These are phyloP conservation scores for Coregonus ussuriensis DNA, from an alignment of 2,797 vertebrate genomes.

Conservation along the genomic window DNA sequence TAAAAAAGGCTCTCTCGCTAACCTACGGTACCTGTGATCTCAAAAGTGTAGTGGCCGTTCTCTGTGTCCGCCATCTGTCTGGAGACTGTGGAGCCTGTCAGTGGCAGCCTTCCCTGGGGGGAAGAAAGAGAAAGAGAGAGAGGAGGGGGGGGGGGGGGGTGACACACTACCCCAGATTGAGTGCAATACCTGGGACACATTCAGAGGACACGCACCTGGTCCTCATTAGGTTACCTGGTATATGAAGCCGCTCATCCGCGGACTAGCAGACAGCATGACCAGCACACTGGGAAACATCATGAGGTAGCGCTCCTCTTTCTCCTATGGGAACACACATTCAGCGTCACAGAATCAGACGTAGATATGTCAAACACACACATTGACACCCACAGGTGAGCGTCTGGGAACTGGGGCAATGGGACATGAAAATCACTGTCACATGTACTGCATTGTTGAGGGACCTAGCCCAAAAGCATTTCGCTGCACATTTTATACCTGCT, in stretches of 20 bases:
- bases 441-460: too few species aligned
- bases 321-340: slow-evolving; percentile 68
- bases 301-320: slow-evolving; percentile 94
- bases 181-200: background rate
- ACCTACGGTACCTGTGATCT: slow-evolving; percentile 49
- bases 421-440: background rate
- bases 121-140: background rate
- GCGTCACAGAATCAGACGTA: background rate
- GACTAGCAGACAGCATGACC: slow-evolving; percentile 92
- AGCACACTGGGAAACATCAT: slow-evolving; percentile 91
- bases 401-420: background rate
- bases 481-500: too few species aligned
- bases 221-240: slow-evolving; percentile 84
- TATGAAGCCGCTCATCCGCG: slow-evolving; percentile 97
- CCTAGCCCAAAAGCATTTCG: too few species aligned
- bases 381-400: background rate
- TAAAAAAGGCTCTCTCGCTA: background rate
- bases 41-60: slow-evolving; percentile 82
- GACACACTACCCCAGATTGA: background rate
- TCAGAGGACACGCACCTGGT: background rate
- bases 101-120: slow-evolving; percentile 83
- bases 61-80: slow-evolving; percentile 85
- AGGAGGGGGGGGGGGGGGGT: background rate
- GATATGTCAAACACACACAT: background rate
- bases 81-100: slow-evolving; percentile 84